Base-by-base conservation (phyloP, 2,797 vertebrate genomes). In the Gymnothorax reevesii region DNA sequence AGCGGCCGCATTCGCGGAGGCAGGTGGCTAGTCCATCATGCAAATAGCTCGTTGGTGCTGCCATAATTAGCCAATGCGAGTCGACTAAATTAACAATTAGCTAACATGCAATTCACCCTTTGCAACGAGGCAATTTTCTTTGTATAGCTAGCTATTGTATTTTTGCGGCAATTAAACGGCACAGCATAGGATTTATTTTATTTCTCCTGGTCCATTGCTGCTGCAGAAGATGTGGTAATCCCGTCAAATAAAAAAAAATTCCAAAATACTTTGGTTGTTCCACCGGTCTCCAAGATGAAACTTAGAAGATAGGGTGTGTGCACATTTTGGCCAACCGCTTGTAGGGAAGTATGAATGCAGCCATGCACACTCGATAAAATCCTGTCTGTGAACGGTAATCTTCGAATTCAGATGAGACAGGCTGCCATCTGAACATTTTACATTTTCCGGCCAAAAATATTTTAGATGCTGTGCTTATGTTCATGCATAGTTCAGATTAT, bases 1-100 rank as follows among this genome's bases (percentile, higher is more conserved):
- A 97, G 96, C 94, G 97, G 95, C 94, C 95, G 96, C 95, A 96
- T 96, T 96, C 96, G 96, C 95, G 95, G 96, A 97, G 98, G 97
- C 98, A 99, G 98, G 98, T 99, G 98, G 98, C 97, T 96, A 96
- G 98, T 98, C 98, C 98, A 99, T 97, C 98, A 97, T 98, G 97
- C 97, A 99, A 99, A 99, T 99, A 97, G 97, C 95, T 97, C 96
- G 97, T 97, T 97, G 97, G 97, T 96, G 97, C 96, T 93, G 95
- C 94, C 96, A 96, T 98, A 99, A 99, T 99, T 99, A 99, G 96
- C 96, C 95, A 92, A 96, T 95, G 97, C 97, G 96, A 97, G 97
- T 92, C 97, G 97, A 97, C 98, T 97, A 98, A 99, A 99, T 99
- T 99, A 99, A 99, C 98, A 99, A 99, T 99, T 99, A 99, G 97